phyloP scores from a whole-genome alignment of 2,797 vertebrate genomes.

The Hippocampus kuda region DNA sequence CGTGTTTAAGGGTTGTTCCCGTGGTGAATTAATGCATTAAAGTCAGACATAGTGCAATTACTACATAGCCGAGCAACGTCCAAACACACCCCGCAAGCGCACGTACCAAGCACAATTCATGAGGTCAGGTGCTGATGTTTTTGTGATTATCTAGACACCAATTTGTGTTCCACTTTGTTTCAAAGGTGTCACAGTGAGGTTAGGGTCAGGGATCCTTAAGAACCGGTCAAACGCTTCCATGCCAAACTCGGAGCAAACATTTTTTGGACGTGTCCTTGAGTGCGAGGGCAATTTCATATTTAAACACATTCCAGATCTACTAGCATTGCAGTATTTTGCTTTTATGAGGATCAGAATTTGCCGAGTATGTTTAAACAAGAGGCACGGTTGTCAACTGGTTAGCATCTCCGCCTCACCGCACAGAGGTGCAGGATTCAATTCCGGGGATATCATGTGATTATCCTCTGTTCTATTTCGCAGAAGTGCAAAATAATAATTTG shows the following conservation, averaged over 20 bases:
- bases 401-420: too few relatives aligned
- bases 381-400: too few relatives aligned
- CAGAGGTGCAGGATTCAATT: too few relatives aligned
- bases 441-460: too few relatives aligned
- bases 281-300: not conserved
- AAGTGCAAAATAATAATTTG: too few relatives aligned
- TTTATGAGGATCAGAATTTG: not conserved
- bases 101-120: not conserved
- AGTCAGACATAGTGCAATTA: not conserved
- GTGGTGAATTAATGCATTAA: not conserved
- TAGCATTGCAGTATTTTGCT: not conserved
- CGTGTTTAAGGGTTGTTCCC: slow-evolving; percentile 14
- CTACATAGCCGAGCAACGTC: not conserved
- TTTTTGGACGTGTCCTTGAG: slow-evolving; percentile 5
- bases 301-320: not conserved
- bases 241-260: slow-evolving; percentile 7
- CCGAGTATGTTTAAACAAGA: too few relatives aligned
- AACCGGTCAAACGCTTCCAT: slow-evolving; percentile 13
- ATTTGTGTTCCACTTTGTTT: slow-evolving; percentile 10
- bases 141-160: not conserved
- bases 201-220: slow-evolving; percentile 10
- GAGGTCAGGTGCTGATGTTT: not conserved
- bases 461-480: too few relatives aligned
- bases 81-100: not conserved
- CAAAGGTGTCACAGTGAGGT: slow-evolving; percentile 3